phyloP scores from a whole-genome alignment of 2,113 vertebrate species.

The Phainopepla nitens region DNA sequence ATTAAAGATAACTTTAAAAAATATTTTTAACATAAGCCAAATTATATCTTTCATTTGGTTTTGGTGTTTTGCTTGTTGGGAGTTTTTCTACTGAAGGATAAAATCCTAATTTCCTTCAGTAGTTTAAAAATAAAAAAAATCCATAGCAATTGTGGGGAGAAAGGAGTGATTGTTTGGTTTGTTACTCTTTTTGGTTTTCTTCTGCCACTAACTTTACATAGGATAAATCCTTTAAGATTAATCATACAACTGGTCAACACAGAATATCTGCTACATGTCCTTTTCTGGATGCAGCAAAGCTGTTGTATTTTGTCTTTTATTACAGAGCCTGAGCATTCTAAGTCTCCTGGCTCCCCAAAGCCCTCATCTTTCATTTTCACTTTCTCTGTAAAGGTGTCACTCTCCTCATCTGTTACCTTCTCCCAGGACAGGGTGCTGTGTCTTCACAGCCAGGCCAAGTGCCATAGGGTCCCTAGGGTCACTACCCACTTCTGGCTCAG shows the following conservation, averaged over 20 bases:
- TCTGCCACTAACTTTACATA: not conserved
- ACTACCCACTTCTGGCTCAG: not conserved
- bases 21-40: not conserved
- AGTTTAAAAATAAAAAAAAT: not conserved
- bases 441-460: accelerated
- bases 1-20: not conserved
- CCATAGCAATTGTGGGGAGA: accelerated
- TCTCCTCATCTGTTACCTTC: not conserved
- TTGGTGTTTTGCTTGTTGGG: not conserved
- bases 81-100: not conserved
- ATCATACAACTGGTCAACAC: not conserved
- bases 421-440: accelerated
- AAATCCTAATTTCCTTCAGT: not conserved
- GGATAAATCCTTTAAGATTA: not conserved
- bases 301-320: not conserved
- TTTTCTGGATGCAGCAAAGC: not conserved
- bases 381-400: not conserved
- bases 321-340: accelerated
- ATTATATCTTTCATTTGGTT: not conserved
- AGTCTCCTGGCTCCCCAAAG: not conserved
- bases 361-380: not conserved
- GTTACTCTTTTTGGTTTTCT: not conserved
- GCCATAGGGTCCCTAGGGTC: not conserved
- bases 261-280: not conserved
- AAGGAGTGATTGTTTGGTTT: not conserved